phyloP scores from a whole-genome alignment of 2,113 vertebrate species.

The Eira barbara region DNA sequence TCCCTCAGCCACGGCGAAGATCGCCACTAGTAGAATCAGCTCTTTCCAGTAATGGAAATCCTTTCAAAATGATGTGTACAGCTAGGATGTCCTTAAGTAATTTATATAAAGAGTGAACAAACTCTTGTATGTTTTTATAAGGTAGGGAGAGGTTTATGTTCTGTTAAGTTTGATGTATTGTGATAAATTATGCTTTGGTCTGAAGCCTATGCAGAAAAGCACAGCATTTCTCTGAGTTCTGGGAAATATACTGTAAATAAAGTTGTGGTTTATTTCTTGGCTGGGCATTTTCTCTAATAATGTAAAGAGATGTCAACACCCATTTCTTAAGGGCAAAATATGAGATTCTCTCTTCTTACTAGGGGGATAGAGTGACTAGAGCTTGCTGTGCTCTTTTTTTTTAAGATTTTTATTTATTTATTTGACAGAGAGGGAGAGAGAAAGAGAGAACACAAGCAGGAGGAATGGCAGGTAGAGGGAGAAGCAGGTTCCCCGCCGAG shows the following conservation, averaged over 20 bases:
- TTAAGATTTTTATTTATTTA: no score
- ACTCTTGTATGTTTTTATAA: neutral
- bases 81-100: neutral
- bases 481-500: no score
- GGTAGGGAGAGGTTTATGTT: constrained; percentile 42
- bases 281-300: constrained; percentile 55
- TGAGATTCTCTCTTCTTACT: neutral
- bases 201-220: neutral
- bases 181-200: constrained; percentile 52
- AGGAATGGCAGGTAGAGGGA: no score
- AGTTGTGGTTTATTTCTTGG: constrained; percentile 13
- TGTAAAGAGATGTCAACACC: neutral
- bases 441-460: no score
- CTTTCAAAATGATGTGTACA: neutral
- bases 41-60: neutral
- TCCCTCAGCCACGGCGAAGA: neutral
- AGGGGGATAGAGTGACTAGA: neutral
- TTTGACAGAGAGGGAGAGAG: no score
- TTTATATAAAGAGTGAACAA: neutral
- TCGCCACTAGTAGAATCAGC: neutral
- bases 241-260: constrained; percentile 62
- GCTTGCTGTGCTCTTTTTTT: neutral
- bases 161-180: constrained; percentile 50
- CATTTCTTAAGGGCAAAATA: neutral
- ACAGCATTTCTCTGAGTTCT: constrained; percentile 35